Percentiles rank a stretch among this genome's conserved stretches.
Evolutionary conservation across 2,113 vertebrate species (phyloP).

Genomic region (Cheilinus undulatus): DNA sequence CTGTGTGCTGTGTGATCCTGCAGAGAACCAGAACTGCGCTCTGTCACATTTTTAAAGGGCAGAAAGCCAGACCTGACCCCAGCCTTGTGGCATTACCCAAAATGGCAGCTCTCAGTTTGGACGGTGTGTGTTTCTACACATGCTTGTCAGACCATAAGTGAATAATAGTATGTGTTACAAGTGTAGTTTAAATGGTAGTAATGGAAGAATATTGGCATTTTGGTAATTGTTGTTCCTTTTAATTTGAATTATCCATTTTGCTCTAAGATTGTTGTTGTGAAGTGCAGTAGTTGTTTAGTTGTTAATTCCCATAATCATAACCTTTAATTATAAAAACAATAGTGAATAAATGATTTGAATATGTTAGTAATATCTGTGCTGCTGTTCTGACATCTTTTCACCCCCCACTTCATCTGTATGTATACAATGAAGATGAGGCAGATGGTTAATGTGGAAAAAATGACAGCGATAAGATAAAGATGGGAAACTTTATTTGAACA

Average conservation of each 20-base stretch:
- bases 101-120: conserved; percentile 66
- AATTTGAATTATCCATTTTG: not conserved
- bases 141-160: conserved; percentile 8
- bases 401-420: not conserved
- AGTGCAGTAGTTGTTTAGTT: not conserved
- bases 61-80: conserved; percentile 53
- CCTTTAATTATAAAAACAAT: too few relatives aligned
- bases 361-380: not conserved
- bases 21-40: conserved; percentile 62
- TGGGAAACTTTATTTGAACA: not conserved
- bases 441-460: not conserved
- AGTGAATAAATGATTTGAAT: not conserved
- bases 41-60: conserved; percentile 57
- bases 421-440: not conserved
- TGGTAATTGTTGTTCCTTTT: too few relatives aligned
- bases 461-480: not conserved
- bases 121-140: conserved; percentile 31
- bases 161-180: not conserved
- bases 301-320: not conserved
- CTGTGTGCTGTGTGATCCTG: conserved; percentile 42
- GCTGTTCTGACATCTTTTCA: too few relatives aligned
- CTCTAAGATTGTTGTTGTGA: not conserved
- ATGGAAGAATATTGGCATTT: not conserved
- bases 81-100: conserved; percentile 52
- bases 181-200: conserved; percentile 2